phyloP scores from a whole-genome alignment of 2,797 vertebrate genomes.

The Okamejei kenojei region DNA sequence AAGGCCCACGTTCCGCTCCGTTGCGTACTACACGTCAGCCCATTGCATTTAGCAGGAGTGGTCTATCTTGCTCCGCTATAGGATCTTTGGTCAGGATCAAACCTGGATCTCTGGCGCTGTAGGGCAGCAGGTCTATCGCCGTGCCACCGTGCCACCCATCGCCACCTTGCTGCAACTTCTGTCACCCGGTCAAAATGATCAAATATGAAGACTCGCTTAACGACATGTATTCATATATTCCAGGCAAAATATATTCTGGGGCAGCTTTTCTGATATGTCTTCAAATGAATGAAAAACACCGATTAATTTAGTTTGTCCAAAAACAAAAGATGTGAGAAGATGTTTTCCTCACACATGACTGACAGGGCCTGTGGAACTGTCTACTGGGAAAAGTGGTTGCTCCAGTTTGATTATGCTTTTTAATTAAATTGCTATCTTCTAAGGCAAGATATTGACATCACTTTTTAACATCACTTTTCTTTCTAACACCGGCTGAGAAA shows the following conservation, averaged over 20 bases:
- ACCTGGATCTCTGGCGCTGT: no score
- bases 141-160: no score
- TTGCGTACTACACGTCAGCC: no score
- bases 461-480: background rate
- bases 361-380: background rate
- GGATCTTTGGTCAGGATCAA: no score
- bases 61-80: no score
- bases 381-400: background rate
- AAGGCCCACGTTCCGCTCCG: no score
- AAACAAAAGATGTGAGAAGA: background rate
- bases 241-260: background rate
- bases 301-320: background rate
- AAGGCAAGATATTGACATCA: background rate
- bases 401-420: background rate
- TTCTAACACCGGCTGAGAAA: background rate
- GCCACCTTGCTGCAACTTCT: no score
- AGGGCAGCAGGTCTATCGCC: no score
- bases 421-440: background rate
- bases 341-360: background rate
- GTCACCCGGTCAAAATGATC: no score
- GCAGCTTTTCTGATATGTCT: background rate
- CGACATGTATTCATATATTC: background rate
- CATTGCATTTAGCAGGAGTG: no score
- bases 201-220: background rate
- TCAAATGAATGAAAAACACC: background rate